Evolutionary conservation across 2,888 invertebrate genomes (phyloP).

Genomic region (Papilio demoleus): DNA sequence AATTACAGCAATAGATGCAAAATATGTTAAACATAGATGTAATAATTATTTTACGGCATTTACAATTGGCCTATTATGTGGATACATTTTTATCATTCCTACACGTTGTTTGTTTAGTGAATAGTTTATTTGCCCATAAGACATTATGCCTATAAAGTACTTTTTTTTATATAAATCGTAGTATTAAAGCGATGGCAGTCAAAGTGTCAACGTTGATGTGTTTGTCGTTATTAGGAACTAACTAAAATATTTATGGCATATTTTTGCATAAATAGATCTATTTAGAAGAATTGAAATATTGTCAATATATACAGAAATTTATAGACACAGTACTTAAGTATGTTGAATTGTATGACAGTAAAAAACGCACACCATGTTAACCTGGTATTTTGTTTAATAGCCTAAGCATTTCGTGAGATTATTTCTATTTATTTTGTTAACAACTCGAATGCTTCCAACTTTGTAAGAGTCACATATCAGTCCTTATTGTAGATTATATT

Average conservation of each 20-base stretch:
- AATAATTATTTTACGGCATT: slow-evolving; percentile 44
- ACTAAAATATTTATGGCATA: neutral
- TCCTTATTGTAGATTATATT: slow-evolving; percentile 24
- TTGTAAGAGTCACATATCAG: slow-evolving; percentile 43
- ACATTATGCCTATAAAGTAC: neutral
- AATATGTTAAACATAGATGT: slow-evolving; percentile 7
- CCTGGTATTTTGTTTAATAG: neutral
- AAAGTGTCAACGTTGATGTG: neutral
- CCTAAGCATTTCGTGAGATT: neutral
- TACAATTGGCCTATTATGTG: slow-evolving; percentile 73
- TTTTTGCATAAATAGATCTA: neutral
- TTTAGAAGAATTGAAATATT: neutral
- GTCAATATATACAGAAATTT: neutral
- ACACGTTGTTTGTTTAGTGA: slow-evolving; percentile 56
- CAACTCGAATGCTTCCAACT: neutral
- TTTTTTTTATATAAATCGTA: neutral
- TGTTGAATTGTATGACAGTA: neutral
- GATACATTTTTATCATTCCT: slow-evolving; percentile 55
- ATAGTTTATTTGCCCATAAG: slow-evolving; percentile 65
- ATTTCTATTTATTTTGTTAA: neutral
- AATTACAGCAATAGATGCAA: neutral
- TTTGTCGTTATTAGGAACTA: neutral
- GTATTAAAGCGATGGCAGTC: neutral
- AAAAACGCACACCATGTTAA: neutral
- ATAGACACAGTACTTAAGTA: neutral